Evolutionary conservation across 2,888 invertebrate species (phyloP), one percentile per base, ranked within the genome.

Genomic region (Eubasilissa splendida): DNA sequence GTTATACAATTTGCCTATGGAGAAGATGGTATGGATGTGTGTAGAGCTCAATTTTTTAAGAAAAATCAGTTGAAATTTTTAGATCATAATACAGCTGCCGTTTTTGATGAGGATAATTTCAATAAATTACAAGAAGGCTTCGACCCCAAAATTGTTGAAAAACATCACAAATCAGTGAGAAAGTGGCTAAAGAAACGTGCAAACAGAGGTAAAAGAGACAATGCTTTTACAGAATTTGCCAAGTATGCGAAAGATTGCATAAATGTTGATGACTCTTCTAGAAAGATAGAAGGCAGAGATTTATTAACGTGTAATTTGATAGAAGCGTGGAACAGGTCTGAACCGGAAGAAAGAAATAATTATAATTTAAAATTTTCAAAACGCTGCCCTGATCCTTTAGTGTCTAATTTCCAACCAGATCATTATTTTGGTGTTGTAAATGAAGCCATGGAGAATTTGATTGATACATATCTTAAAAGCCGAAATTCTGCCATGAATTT

Each of bases 1-100:
- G 93, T 99, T 1, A 93, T 99, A 76, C 99, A 98, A 91, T 98
- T 96, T 88, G 91, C 95, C 22, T 99, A 98, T 85, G 98, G 98
- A 1, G 98, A 98, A 90, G 98, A 98, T 87, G 97, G 97, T 0
- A 90, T 97, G 85, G 99, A 99, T 86, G 95, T 99, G 70, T 90
- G 94, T 0, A 97, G 96, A 87, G 94, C 96, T 0, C 95, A 96
- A 85, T 99, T 96, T 87, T 90, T 99, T 12, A 94, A 93, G 76
- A 86, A 92, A 59, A 92, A 95, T 74, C 95, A 96, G 85, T 89
- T 97, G 56, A 90, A 92, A 22, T 97, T 99, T 86, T 90, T 99
- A 8, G 92, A 94, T n/a, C 92, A 95, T 53, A 99, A 99, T 88
- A 90, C 91, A 0, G 88, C 92, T 5, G 94, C 93, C 0, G 92